Evolutionary conservation across 2,888 invertebrate species (phyloP).

Genomic region (Melitaea athalia): DNA sequence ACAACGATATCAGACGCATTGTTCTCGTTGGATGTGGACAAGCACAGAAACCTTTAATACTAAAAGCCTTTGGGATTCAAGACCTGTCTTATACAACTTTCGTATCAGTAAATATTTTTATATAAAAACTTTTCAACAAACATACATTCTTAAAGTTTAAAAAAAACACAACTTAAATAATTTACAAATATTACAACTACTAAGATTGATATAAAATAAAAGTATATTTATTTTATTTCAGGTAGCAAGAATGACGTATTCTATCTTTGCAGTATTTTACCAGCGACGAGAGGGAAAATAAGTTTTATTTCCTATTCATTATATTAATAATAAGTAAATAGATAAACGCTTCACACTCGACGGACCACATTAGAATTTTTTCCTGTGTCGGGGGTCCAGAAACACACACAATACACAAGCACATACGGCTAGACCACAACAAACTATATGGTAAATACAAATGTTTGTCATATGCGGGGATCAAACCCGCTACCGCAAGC

Average conservation of each 20-base stretch:
- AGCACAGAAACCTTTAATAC: slow-evolving; percentile 70
- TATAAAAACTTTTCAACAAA: neutral
- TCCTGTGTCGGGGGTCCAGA: no score
- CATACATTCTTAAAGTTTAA: slow-evolving; percentile 3
- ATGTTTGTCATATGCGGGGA: no score
- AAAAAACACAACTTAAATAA: neutral
- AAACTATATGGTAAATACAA: no score
- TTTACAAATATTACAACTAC: neutral
- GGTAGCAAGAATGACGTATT: slow-evolving; percentile 74
- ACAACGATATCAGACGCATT: slow-evolving; percentile 57
- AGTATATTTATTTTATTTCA: slow-evolving; percentile 45
- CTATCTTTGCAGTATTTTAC: slow-evolving; percentile 74
- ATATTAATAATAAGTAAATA: no score
- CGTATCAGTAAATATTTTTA: slow-evolving; percentile 61
- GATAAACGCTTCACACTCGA: no score
- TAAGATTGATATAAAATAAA: neutral
- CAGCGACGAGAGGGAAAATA: slow-evolving; percentile 51
- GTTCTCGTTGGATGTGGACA: slow-evolving; percentile 71
- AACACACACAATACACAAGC: no score
- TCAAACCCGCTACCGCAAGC: no score
- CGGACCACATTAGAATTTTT: no score
- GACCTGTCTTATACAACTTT: slow-evolving; percentile 73
- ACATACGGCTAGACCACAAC: no score
- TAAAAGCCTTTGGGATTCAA: slow-evolving; percentile 75
- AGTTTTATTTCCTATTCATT: neutral